phyloP scores from a whole-genome alignment of 2,888 invertebrate genomes.

The Alloscopus bannaensis region DNA sequence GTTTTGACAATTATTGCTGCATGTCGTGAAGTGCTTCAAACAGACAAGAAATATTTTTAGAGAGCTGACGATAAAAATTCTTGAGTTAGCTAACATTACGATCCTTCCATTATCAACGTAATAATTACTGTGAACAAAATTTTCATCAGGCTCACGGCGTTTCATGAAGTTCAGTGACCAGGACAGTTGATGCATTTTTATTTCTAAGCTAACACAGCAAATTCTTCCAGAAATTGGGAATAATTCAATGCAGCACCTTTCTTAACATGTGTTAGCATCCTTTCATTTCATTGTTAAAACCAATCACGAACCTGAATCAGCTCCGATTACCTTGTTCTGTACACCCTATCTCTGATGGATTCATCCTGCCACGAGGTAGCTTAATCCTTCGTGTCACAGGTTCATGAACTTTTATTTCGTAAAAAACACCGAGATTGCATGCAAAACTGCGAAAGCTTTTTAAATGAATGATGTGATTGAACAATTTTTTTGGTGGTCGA shows the following conservation, averaged over 20 bases:
- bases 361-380: neutral
- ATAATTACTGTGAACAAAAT: too few relatives aligned
- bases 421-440: constrained; percentile 25
- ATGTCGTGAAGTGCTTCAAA: too few relatives aligned
- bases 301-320: neutral
- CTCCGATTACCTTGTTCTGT: too few relatives aligned
- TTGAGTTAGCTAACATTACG: too few relatives aligned
- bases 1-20: too few relatives aligned
- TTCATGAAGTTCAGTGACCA: constrained; percentile 44
- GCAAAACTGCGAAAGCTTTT: constrained; percentile 17
- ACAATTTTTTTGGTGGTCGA: too few relatives aligned
- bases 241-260: constrained; percentile 17
- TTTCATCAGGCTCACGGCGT: constrained; percentile 8
- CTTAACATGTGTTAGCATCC: neutral
- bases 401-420: constrained; percentile 39
- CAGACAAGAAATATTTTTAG: too few relatives aligned
- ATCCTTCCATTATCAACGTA: too few relatives aligned
- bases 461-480: constrained; percentile 21
- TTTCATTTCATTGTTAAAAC: constrained; percentile 11
- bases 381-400: constrained; percentile 42
- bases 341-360: too few relatives aligned
- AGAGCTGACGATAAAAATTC: too few relatives aligned
- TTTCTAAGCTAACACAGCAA: too few relatives aligned
- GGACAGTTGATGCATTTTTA: too few relatives aligned
- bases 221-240: constrained; percentile 36